Conservation (phyloP, 2,113 vertebrate species). For the Melanocharis versteri region DNA sequence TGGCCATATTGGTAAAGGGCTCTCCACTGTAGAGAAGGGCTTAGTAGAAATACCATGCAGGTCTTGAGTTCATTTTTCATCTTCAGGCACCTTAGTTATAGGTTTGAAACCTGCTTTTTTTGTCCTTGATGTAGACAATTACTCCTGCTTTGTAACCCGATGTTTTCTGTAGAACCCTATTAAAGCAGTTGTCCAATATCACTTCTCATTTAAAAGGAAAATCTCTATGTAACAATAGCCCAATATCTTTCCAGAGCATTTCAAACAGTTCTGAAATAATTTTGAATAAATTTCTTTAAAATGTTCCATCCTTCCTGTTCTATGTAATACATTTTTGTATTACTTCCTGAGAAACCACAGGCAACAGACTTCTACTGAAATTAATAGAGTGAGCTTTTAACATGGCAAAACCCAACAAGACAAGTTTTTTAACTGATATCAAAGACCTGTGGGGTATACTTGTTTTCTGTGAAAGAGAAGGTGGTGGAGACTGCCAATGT, state of each 20-base stretch:
- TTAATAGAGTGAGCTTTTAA: background rate
- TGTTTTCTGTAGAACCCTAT: background rate
- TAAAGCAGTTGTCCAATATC: background rate
- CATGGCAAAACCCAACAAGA: background rate
- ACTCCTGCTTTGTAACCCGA: background rate
- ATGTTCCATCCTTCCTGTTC: background rate
- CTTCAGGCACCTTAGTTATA: background rate
- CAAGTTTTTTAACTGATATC: background rate
- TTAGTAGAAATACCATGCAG: background rate
- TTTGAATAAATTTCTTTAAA: background rate
- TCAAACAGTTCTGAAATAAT: background rate
- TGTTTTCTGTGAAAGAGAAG: background rate
- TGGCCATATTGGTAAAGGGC: background rate
- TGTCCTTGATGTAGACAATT: background rate
- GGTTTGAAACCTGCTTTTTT: background rate
- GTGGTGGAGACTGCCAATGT: background rate
- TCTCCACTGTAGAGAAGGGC: background rate
- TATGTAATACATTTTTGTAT: background rate
- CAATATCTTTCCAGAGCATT: background rate
- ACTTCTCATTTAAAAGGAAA: background rate
- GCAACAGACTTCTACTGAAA: background rate
- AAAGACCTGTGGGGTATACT: background rate
- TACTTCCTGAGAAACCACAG: background rate
- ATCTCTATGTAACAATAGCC: background rate
- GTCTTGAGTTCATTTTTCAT: background rate